Evolutionary conservation across 2,113 vertebrate species (phyloP), one percentile per base, ranked within the genome.

Genomic region (Plotosus lineatus): DNA sequence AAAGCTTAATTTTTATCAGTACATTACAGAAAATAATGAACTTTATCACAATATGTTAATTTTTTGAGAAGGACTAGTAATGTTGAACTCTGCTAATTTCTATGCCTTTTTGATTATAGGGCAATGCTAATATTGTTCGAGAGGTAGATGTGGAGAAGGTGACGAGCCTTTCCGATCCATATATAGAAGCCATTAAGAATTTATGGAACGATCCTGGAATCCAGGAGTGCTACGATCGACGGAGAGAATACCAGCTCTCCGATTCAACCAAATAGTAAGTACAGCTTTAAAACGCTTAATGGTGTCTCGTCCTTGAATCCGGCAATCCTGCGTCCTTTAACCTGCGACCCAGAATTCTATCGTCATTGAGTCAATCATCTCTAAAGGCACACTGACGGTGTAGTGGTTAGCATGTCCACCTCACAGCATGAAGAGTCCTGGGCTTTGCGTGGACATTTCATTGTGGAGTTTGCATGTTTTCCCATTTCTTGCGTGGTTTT

Each of bases 201-300:
- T 92, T 97, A 75, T 97, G 95, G 94, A 90, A 89, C 48, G 95
- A 97, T 56, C 89, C 93, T 0, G 94, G 94, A 73, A 94, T 95
- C 86, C 94, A 95, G 90, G 93, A 95, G 81, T 96, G 94, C 75
- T 96, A 95, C 0, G 88, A 88, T 81, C 90, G 95, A 44, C 86
- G 90, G 86, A 91, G 94, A 86, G 94, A 97, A 77, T 95, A 94
- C 83, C 95, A 98, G 88, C 92, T 96, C 75, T 96, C 94, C 0
- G 95, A 95, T 82, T 96, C 95, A 0, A 83, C 95, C 85, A 95
- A 96, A 85, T 95, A 96, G 94, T 96, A 89, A 94, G 95, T 95
- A 77, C 48, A 74, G 76, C 17, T 53, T 55, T 55, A 56, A 14
- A 26, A 38, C 8, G n/a, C n/a, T 51, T 12, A n/a, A 40, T 28